Evolutionary conservation across 2,113 vertebrate genomes (phyloP).

Genomic region (Harpagus bidentatus): DNA sequence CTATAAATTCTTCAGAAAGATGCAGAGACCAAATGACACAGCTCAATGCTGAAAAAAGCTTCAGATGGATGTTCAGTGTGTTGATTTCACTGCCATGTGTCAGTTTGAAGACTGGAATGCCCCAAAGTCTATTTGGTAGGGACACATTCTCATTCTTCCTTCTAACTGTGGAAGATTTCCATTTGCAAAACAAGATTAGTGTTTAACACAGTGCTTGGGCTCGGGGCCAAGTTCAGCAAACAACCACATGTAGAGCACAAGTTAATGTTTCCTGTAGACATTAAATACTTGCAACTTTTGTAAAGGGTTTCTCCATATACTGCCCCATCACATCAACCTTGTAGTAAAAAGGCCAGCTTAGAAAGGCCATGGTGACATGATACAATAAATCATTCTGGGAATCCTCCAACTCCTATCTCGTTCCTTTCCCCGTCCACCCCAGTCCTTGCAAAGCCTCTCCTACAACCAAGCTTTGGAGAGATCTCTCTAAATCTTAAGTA

Average conservation of each 20-base stretch:
- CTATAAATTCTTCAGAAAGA: neutral
- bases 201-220: neutral
- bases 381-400: neutral
- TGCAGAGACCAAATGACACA: neutral
- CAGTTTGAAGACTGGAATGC: neutral
- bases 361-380: accelerated
- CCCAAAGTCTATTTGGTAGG: neutral
- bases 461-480: neutral
- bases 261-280: neutral
- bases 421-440: neutral
- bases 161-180: neutral
- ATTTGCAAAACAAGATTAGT: neutral
- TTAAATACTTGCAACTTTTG: accelerated
- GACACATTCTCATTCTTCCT: neutral
- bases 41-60: neutral
- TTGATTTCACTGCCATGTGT: neutral
- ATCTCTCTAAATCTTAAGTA: neutral
- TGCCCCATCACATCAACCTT: neutral
- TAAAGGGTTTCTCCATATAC: neutral
- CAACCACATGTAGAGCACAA: neutral
- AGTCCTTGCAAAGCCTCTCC: neutral
- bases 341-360: neutral
- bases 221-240: neutral
- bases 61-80: neutral
- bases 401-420: neutral